Conservation (phyloP, 2,797 vertebrate species). For the Gouania willdenowi region DNA sequence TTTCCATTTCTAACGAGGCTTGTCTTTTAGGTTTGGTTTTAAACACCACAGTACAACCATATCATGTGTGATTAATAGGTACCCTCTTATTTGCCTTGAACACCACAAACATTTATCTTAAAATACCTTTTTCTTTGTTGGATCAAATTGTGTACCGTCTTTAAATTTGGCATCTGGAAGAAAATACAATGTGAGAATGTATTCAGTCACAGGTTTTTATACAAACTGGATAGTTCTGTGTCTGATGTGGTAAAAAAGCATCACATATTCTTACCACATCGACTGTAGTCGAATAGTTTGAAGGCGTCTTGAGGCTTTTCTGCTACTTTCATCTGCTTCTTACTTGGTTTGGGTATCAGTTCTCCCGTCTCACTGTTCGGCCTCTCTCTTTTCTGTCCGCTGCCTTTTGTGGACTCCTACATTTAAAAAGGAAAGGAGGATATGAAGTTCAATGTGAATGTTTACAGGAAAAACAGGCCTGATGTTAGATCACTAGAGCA, state of each 20-base stretch:
- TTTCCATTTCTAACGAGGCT: too few relatives aligned
- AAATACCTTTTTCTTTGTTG: conserved; percentile 72
- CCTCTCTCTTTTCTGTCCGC: conserved; percentile 74
- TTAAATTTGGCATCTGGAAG: conserved; percentile 74
- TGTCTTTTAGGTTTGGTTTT: too few relatives aligned
- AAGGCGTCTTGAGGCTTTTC: conserved; percentile 66
- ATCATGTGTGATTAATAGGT: too few relatives aligned
- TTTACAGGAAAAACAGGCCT: too few relatives aligned
- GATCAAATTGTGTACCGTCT: conserved; percentile 84
- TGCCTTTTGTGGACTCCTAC: conserved; percentile 63
- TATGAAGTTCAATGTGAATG: too few relatives aligned
- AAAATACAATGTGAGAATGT: background rate
- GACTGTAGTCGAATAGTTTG: conserved; percentile 90
- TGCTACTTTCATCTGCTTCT: conserved; percentile 73
- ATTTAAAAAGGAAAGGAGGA: too few relatives aligned
- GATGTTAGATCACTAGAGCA: too few relatives aligned
- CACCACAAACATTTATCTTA: background rate
- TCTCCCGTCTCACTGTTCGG: conserved; percentile 60
- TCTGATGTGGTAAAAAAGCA: conserved; percentile 78
- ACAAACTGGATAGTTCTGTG: too few relatives aligned
- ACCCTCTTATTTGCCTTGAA: too few relatives aligned
- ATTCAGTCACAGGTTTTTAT: too few relatives aligned
- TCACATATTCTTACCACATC: conserved; percentile 87
- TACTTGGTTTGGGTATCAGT: conserved; percentile 74
- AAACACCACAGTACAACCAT: too few relatives aligned